phyloP scores from a whole-genome alignment of 2,888 invertebrate genomes.

The Melipona bicolor region DNA sequence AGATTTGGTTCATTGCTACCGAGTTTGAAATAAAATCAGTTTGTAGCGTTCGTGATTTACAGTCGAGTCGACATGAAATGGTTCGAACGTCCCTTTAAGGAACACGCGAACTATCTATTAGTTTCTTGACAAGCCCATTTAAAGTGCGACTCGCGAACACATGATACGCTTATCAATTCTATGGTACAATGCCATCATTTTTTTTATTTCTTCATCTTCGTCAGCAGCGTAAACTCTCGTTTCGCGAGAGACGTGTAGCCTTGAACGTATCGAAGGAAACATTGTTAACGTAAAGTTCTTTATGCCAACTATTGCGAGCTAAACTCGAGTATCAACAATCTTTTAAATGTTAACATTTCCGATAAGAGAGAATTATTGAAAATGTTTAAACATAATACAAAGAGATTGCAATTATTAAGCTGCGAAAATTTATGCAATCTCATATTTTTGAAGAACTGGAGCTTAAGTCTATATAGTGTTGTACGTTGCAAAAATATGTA shows the following conservation, averaged over 20 bases:
- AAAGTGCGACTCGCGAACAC: conserved; percentile 53
- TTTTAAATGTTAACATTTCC: neutral
- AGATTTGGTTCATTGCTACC: conserved; percentile 23
- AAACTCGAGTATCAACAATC: neutral
- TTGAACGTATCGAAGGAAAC: conserved; percentile 40
- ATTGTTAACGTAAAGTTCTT: conserved; percentile 12
- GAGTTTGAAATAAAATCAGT: neutral
- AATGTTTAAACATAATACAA: too few species aligned
- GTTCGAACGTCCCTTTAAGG: conserved; percentile 4
- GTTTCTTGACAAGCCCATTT: conserved; percentile 64
- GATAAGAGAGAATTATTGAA: neutral
- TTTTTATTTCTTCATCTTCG: conserved; percentile 40
- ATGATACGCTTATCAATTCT: conserved; percentile 64
- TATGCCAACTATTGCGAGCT: neutral
- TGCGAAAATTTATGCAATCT: too few species aligned
- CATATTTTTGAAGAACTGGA: too few species aligned
- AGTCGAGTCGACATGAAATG: neutral
- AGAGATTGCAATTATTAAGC: too few species aligned
- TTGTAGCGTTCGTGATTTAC: neutral
- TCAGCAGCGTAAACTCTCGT: conserved; percentile 77
- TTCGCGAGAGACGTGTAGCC: conserved; percentile 47
- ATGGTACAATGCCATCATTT: conserved; percentile 61
- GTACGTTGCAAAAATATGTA: too few species aligned
- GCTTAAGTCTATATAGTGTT: too few species aligned
- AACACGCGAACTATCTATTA: conserved; percentile 18